These are phyloP conservation scores for Alethe diademata DNA, from an alignment of 2,113 vertebrate species.

Conservation along the genomic window DNA sequence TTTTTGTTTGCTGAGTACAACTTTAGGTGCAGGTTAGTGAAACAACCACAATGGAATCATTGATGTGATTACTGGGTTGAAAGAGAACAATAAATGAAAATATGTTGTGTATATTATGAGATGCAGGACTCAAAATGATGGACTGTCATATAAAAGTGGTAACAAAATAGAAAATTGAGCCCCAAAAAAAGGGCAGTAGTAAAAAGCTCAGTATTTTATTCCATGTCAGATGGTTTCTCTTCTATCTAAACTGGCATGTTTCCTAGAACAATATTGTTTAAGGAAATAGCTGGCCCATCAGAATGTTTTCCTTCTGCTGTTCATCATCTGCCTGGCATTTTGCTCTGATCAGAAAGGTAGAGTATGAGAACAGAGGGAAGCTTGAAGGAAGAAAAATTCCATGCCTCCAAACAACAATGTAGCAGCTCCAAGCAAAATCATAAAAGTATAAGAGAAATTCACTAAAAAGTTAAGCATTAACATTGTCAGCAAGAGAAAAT, in stretches of 20 bases:
- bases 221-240: neutral
- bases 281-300: neutral
- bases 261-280: constrained; percentile 30
- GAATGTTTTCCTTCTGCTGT: neutral
- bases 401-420: neutral
- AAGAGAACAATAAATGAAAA: neutral
- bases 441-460: neutral
- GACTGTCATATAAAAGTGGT: neutral
- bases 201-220: neutral
- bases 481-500: neutral
- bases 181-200: neutral
- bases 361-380: neutral
- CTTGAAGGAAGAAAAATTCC: neutral
- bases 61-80: neutral
- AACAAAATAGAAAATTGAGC: neutral
- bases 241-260: neutral
- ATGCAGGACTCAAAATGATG: neutral
- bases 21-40: neutral
- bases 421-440: neutral
- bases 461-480: neutral
- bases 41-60: neutral
- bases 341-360: neutral
- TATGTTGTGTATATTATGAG: neutral
- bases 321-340: neutral
- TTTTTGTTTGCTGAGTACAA: neutral